Percentiles rank a stretch among this genome's conserved stretches.
Evolutionary conservation across 2,888 invertebrate genomes (phyloP).

Genomic region (Hermaeophaga mercurialis): DNA sequence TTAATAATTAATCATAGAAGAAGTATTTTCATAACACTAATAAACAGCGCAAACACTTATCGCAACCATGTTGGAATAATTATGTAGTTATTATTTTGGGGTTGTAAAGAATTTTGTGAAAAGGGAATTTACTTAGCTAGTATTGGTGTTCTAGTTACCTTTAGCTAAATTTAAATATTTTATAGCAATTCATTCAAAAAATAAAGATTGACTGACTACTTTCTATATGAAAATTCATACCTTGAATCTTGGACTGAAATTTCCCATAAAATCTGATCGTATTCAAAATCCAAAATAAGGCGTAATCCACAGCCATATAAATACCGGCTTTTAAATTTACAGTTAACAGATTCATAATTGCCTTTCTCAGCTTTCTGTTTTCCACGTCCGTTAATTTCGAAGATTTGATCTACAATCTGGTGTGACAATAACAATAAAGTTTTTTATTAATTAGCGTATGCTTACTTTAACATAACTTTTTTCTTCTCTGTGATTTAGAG

Average conservation of each 20-base stretch:
- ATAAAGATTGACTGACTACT: too few relatives aligned
- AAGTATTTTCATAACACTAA: too few relatives aligned
- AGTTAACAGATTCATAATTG: constrained; percentile 64
- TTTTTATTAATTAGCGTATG: background rate
- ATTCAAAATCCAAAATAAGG: constrained; percentile 77
- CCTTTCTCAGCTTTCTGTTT: constrained; percentile 62
- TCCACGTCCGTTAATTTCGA: constrained; percentile 66
- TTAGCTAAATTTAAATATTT: too few relatives aligned
- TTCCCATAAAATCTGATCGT: constrained; percentile 59
- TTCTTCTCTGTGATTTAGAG: constrained; percentile 69
- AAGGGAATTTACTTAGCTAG: too few relatives aligned
- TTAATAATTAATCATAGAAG: too few relatives aligned
- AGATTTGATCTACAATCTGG: constrained; percentile 61
- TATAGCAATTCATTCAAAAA: too few relatives aligned
- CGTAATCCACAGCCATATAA: constrained; percentile 78
- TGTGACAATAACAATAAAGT: background rate
- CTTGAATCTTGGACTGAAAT: constrained; percentile 57
- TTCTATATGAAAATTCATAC: constrained; percentile 43
- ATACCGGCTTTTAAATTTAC: constrained; percentile 73
- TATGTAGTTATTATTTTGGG: too few relatives aligned
- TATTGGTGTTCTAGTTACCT: too few relatives aligned
- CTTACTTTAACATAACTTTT: constrained; percentile 67
- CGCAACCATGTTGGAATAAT: too few relatives aligned
- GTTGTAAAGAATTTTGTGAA: too few relatives aligned
- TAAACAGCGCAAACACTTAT: too few relatives aligned